phyloP scores from a whole-genome alignment of 2,797 vertebrate species.

The Crenichthys baileyi region DNA sequence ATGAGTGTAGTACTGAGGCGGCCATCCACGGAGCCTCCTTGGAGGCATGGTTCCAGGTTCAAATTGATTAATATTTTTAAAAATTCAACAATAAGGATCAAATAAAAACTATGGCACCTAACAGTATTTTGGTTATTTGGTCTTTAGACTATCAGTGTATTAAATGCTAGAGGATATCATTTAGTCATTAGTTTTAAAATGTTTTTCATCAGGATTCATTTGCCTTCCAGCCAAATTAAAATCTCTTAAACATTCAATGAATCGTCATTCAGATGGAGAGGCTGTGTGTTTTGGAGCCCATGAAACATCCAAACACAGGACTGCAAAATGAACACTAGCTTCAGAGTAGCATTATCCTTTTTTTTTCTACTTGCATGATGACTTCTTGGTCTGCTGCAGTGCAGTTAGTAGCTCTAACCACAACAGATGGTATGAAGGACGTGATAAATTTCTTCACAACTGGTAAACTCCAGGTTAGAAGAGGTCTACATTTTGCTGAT shows the following conservation, averaged over 20 bases:
- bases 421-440: slow-evolving; percentile 52
- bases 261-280: neutral
- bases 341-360: neutral
- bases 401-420: neutral
- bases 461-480: slow-evolving; percentile 19
- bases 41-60: no score
- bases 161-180: neutral
- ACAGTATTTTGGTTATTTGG: neutral
- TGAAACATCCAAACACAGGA: neutral
- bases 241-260: neutral
- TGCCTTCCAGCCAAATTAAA: neutral
- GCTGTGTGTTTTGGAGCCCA: neutral
- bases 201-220: neutral
- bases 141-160: neutral
- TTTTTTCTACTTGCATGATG: neutral
- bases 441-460: neutral
- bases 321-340: neutral
- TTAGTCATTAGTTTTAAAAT: neutral
- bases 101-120: neutral
- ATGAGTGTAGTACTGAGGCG: no score
- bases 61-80: neutral
- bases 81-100: neutral
- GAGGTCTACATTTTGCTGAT: slow-evolving; percentile 22
- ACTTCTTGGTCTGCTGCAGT: slow-evolving; percentile 14
- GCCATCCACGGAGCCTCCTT: no score